A percentile compares a stretch with the other conserved stretches of the same genome.
Evolutionary conservation across 2,888 invertebrate species (phyloP).

Genomic region (Petrophora chlorosata): DNA sequence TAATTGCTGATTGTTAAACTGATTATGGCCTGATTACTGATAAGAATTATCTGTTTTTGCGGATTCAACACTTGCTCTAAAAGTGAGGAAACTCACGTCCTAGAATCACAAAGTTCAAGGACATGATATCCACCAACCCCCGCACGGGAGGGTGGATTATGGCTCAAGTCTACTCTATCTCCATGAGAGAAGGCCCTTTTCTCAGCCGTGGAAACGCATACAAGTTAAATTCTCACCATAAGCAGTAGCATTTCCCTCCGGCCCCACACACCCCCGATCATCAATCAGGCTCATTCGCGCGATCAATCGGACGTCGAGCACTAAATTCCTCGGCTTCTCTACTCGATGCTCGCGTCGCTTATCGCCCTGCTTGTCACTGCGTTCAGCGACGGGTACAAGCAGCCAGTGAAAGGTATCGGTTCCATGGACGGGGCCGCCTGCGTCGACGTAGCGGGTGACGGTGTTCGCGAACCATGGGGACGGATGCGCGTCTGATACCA

Average conservation of each 20-base stretch:
- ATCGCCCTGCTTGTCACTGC: slow-evolving; percentile 36
- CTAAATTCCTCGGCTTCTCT: slow-evolving; percentile 30
- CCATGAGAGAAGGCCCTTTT: no score
- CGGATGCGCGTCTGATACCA: slow-evolving; percentile 68
- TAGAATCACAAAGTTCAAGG: no score
- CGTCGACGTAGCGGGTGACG: slow-evolving; percentile 49
- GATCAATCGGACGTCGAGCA: slow-evolving; percentile 59
- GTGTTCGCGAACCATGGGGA: slow-evolving; percentile 69
- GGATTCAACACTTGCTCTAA: no score
- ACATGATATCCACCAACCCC: no score
- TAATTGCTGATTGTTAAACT: no score
- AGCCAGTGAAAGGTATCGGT: slow-evolving; percentile 55
- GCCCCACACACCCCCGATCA: slow-evolving; percentile 67
- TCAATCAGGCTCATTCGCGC: slow-evolving; percentile 69
- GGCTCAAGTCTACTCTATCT: no score
- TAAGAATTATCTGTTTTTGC: no score
- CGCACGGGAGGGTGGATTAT: no score
- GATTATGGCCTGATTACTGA: no score
- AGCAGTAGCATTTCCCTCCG: slow-evolving; percentile 67
- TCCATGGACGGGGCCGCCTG: slow-evolving; percentile 52
- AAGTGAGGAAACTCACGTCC: no score
- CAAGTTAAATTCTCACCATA: slow-evolving; percentile 69
- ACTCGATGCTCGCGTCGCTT: slow-evolving; percentile 28
- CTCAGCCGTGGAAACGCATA: no score
- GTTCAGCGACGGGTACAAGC: slow-evolving; percentile 56